Evolutionary conservation across 92 coral and sea anemone species (phyloP), one percentile per base, ranked within the genome.

Genomic region (Metridium senile): DNA sequence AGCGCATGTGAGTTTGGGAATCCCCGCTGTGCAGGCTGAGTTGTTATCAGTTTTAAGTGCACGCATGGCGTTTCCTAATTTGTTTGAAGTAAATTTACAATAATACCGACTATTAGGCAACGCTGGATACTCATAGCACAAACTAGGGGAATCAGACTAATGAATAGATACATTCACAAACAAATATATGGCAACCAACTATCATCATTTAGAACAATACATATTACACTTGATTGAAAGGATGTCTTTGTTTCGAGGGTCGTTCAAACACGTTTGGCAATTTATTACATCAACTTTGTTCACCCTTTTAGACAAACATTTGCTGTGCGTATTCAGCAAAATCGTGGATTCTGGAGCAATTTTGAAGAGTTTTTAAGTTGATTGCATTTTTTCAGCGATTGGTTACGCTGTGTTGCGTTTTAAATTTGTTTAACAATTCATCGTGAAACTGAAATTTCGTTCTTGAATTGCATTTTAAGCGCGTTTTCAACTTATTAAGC

Each of bases 31-130:
- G 78, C 67, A 73, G 64, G 68, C 56, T 73, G 68, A 58, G 78
- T 58, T 73, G 68, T 85, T 79, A 85, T 85, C 89, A 74, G 77
- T 79, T 78, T 73, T 71, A 61, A 74, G 82, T 74, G 74, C 65
- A 78, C 68, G 62, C 82, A 78, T 79, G 85, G 68, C 74, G 85
- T 74, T 66, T 18, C 63, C 76, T 86, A 86, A 86, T 86, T 88
- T 88, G 93, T 88, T 88, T 88, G 86, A 88, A 79, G 93, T 88
- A 74, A 85, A 88, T 88, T 82, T 80, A 84, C 81, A 84, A 75
- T 75, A 35, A 79, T 77, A 49, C 73, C 63, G 72, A 47, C 63
- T 62, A 27, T 35, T 64, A 33, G 46, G 52, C 70, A 63, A 64
- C 74, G 62, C 62, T 53, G 70, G 84, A 70, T 56, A 79, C 33